Evolutionary conservation across 2,888 invertebrate genomes (phyloP), one percentile per base, ranked within the genome.

Genomic region (Tortricodes alternella): DNA sequence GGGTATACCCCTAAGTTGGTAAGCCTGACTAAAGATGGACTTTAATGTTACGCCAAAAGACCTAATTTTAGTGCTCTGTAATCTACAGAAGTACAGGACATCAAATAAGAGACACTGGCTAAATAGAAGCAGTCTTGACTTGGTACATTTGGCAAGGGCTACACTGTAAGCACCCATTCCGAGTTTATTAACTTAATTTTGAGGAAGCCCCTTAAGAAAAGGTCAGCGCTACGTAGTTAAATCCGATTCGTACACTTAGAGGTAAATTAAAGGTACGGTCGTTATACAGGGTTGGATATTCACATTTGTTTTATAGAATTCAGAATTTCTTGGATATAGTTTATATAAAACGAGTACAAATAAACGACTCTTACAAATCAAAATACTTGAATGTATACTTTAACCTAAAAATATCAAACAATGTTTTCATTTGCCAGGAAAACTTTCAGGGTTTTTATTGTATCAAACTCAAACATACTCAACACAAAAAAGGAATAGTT

Each of bases 171-270:
- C 11, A 48, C 46, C 39, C 34, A 48, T 55, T 53, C 27, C 27
- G 13, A 39, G 48, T 19, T 35, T 55, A 48, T 43, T 41, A 55
- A 55, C 55, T 55, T 55, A 55, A 55, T 55, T 55, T 43, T 34
- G 48, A 48, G 39, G 39, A 15, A 16, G 39, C 24, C 53, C 16
- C 15, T 34, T 46, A 43, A 37, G 41, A 24, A 48, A 55, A 35
- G 55, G 55, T 41, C 35, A 19, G 19, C 34, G n/a, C n/a, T n/a
- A n/a, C n/a, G 48, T 27, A 41, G 21, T 48, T 32, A 46, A 39
- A 46, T 38, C 46, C n/a, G n/a, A 46, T 53, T 39, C 23, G 44
- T 15, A 37, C 16, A 32, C 34, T 37, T 18, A 35, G 24, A 29
- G 32, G 39, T 39, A 41, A 53, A 48, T 53, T 34, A 41, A 48